Percentiles rank a stretch among this genome's conserved stretches.
Evolutionary conservation across 2,888 invertebrate genomes (phyloP).

Genomic region (Onthophagus sagittarius): DNA sequence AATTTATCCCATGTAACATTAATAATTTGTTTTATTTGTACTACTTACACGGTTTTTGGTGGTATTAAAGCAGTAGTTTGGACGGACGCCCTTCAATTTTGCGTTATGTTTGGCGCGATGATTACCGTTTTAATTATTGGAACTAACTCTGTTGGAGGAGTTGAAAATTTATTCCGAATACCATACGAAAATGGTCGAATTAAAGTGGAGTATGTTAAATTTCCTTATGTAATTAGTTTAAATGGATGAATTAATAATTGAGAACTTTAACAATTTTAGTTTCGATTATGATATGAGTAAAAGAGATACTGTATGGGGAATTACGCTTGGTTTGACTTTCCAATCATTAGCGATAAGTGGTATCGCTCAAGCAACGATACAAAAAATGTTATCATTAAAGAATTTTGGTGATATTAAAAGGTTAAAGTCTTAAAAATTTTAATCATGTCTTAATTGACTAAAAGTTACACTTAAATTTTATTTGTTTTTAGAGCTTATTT

Average conservation of each 20-base stretch:
- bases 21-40: constrained; percentile 66
- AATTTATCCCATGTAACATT: constrained; percentile 63
- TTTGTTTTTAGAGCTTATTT: constrained; percentile 14
- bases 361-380: constrained; percentile 56
- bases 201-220: constrained; percentile 42
- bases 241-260: background rate
- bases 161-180: constrained; percentile 56
- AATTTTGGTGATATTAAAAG: constrained; percentile 53
- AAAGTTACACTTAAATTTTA: background rate
- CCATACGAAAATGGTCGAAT: constrained; percentile 56
- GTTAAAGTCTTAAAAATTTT: constrained; percentile 29
- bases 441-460: no score
- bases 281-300: constrained; percentile 57
- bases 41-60: constrained; percentile 71
- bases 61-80: constrained; percentile 66
- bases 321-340: constrained; percentile 55
- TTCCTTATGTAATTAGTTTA: background rate
- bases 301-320: constrained; percentile 59
- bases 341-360: constrained; percentile 53
- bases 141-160: constrained; percentile 53
- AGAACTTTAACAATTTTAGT: constrained; percentile 43
- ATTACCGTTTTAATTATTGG: constrained; percentile 57
- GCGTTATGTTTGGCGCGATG: constrained; percentile 54
- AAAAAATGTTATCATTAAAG: constrained; percentile 58
- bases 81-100: constrained; percentile 59